These are phyloP conservation scores for Saccostrea glomerata DNA, from an alignment of 1,140 invertebrate genomes.

Conservation along the genomic window DNA sequence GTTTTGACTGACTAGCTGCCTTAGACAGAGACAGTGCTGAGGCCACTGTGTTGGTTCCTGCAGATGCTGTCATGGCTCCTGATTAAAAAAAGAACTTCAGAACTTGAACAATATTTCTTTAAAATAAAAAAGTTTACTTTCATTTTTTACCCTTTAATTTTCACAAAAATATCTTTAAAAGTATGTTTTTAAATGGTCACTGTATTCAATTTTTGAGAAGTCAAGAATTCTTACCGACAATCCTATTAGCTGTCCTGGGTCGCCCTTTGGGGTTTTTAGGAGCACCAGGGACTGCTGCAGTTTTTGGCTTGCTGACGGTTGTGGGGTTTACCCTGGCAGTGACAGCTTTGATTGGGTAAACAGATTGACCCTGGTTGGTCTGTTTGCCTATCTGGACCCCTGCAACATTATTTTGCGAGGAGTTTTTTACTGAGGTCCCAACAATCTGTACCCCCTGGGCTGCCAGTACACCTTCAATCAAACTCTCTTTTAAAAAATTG, in stretches of 20 bases:
- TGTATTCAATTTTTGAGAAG: background rate
- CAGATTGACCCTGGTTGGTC: slow-evolving; percentile 48
- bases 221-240: slow-evolving; percentile 39
- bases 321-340: slow-evolving; percentile 53
- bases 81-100: background rate
- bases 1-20: slow-evolving; percentile 62
- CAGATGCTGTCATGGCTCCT: slow-evolving; percentile 53
- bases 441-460: slow-evolving; percentile 38
- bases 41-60: slow-evolving; percentile 71
- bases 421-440: slow-evolving; percentile 21
- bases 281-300: slow-evolving; percentile 32
- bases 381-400: slow-evolving; percentile 62
- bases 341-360: slow-evolving; percentile 51
- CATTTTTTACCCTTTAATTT: too few relatives aligned
- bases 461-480: slow-evolving; percentile 38
- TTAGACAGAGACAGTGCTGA: slow-evolving; percentile 56
- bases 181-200: background rate
- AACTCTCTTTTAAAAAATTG: slow-evolving; percentile 7
- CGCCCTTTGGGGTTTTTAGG: slow-evolving; percentile 49
- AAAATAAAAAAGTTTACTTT: too few relatives aligned
- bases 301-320: slow-evolving; percentile 36
- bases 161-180: too few relatives aligned
- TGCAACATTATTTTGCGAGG: slow-evolving; percentile 31
- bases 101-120: too few relatives aligned
- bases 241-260: slow-evolving; percentile 48